A percentile compares a stretch with the other conserved stretches of the same genome.
Evolutionary conservation across 2,888 invertebrate species (phyloP).

Genomic region (Scaptomyza polygonia): DNA sequence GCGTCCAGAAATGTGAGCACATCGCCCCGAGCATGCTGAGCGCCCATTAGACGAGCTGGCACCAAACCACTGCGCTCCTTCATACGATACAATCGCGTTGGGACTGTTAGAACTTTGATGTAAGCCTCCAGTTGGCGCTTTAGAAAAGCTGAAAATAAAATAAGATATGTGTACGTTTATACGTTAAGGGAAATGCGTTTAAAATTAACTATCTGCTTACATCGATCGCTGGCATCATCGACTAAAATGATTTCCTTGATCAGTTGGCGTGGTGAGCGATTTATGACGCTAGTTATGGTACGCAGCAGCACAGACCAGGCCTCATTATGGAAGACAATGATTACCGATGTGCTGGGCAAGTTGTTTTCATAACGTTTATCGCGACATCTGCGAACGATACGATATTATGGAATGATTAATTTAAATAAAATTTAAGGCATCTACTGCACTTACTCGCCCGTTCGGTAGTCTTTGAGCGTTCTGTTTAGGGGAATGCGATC

Average conservation of each 20-base stretch:
- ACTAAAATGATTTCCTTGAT: slow-evolving; percentile 94
- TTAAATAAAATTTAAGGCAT: too few relatives aligned
- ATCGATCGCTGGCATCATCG: slow-evolving; percentile 94
- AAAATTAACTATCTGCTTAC: slow-evolving; percentile 84
- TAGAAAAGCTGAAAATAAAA: slow-evolving; percentile 86
- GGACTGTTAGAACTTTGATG: slow-evolving; percentile 87
- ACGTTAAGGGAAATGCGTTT: not conserved
- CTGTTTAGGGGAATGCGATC: slow-evolving; percentile 94
- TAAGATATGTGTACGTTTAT: not conserved
- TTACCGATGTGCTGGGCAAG: slow-evolving; percentile 94
- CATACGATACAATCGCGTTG: slow-evolving; percentile 88
- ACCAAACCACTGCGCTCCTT: slow-evolving; percentile 90
- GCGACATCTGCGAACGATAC: slow-evolving; percentile 87
- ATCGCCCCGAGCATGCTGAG: slow-evolving; percentile 89
- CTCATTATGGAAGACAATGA: slow-evolving; percentile 99
- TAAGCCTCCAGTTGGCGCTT: slow-evolving; percentile 88
- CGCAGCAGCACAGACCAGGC: slow-evolving; percentile 98
- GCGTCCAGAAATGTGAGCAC: slow-evolving; percentile 97
- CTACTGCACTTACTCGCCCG: slow-evolving; percentile 87
- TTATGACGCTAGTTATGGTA: slow-evolving; percentile 96
- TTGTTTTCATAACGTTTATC: slow-evolving; percentile 86
- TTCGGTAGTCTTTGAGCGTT: slow-evolving; percentile 92
- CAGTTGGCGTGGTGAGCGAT: slow-evolving; percentile 91
- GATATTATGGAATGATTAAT: not conserved
- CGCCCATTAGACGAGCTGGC: slow-evolving; percentile 92